Percentiles rank a stretch among this genome's conserved stretches.
Conservation (phyloP, 2,888 invertebrate genomes). For the Phengaris arion region DNA sequence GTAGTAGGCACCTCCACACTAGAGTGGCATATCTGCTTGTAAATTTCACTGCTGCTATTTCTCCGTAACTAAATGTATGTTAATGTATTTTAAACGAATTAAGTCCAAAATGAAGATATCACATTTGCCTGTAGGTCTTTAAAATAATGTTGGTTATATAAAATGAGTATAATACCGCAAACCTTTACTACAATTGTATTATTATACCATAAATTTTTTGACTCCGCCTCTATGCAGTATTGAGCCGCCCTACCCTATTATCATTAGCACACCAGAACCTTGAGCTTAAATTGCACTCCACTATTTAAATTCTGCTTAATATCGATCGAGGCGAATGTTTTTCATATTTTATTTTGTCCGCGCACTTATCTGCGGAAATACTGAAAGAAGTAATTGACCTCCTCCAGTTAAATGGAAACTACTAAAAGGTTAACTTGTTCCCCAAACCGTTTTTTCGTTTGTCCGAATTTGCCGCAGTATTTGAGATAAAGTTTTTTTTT, state of each 20-base stretch:
- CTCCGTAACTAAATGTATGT: not conserved
- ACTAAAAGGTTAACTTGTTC: conserved; percentile 18
- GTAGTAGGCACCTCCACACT: not conserved
- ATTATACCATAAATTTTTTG: conserved; percentile 25
- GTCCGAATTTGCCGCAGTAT: conserved; percentile 13
- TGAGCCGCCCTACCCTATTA: conserved; percentile 28
- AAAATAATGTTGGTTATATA: not conserved
- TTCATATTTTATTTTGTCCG: conserved; percentile 17
- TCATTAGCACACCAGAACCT: conserved; percentile 24
- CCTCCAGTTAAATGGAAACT: conserved; percentile 23
- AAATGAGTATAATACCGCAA: not conserved
- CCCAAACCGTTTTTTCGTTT: conserved; percentile 5
- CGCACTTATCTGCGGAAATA: conserved; percentile 10
- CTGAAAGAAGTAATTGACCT: conserved; percentile 28
- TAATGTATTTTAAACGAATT: not conserved
- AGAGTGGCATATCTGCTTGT: not conserved
- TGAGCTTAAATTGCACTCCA: conserved; percentile 29
- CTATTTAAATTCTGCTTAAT: conserved; percentile 8
- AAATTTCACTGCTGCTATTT: not conserved
- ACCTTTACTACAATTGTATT: not conserved
- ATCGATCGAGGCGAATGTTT: conserved; percentile 18
- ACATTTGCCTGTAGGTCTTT: no score
- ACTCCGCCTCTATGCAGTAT: conserved; percentile 37
- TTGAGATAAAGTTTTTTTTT: conserved; percentile 10
- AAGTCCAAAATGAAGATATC: not conserved